These are phyloP conservation scores for Sebastes reedi DNA, from an alignment of 2,797 vertebrate species.

Conservation along the genomic window DNA sequence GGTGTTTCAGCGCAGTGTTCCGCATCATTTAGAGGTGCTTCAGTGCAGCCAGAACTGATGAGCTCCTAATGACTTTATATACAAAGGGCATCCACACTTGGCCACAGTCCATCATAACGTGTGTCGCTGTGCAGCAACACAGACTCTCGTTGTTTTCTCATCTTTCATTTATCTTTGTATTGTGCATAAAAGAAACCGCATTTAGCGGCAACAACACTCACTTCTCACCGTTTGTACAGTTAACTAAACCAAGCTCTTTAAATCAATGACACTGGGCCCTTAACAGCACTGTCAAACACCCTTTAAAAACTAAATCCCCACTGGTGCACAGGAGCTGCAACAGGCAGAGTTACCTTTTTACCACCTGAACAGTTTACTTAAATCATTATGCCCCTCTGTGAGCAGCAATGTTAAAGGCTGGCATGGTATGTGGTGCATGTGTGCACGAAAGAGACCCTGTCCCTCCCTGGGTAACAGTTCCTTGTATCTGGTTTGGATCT, in stretches of 20 bases:
- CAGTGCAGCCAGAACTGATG: constrained; percentile 78
- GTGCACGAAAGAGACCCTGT: not conserved
- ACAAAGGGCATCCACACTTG: constrained; percentile 73
- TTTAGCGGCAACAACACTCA: not conserved
- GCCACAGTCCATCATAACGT: constrained; percentile 46
- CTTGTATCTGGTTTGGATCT: constrained; percentile 44
- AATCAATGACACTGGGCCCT: constrained; percentile 26
- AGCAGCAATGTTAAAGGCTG: constrained; percentile 50
- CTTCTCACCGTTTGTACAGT: constrained; percentile 3
- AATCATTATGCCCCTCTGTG: constrained; percentile 51
- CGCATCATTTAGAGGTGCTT: constrained; percentile 80
- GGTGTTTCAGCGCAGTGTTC: constrained; percentile 68
- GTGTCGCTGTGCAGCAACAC: not conserved
- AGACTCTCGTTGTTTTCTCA: not conserved
- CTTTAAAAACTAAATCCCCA: constrained; percentile 44
- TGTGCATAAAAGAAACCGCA: constrained; percentile 3
- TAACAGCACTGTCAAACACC: constrained; percentile 50
- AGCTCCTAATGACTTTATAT: constrained; percentile 81
- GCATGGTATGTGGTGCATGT: not conserved
- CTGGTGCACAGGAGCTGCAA: constrained; percentile 16
- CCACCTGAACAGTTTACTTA: constrained; percentile 61
- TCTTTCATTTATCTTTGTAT: constrained; percentile 11
- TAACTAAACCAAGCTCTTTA: constrained; percentile 23
- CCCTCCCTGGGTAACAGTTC: constrained; percentile 43
- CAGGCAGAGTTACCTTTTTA: constrained; percentile 48